Evolutionary conservation across 2,888 invertebrate species (phyloP), one percentile per base, ranked within the genome.

Genomic region (Plebejus argus): DNA sequence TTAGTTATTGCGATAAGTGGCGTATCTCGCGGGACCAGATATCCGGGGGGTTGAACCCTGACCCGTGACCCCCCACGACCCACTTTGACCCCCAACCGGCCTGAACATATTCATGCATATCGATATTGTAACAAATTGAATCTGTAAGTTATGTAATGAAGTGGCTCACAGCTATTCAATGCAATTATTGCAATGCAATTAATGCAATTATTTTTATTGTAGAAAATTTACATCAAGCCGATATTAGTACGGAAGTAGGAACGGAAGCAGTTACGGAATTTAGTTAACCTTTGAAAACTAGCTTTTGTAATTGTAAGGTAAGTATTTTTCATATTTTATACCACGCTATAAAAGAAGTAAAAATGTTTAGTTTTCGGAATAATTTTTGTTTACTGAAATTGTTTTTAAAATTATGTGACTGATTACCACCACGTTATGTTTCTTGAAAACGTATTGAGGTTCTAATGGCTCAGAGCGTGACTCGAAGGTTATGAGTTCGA

Each of bases 1-100:
- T 74, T 74, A 74, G 49, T 53, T 49, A 49, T 49, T 74, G 49
- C 74, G 49, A 49, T 74, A 74, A 74, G 74, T 74, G 49, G 28
- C 49, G 49, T 74, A 49, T 74, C 72, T 20, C 49, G 33, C 74
- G 49, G 74, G 74, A 74, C 74, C 23, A 28, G 28, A 74, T 74
- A 53, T 74, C 74, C 49, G 74, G 45, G 45, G 28, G 66, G 4
- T 1, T 15, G 28, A 6, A 28, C 49, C 39, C 71, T 20, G 33
- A 74, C 74, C 74, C 74, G 18, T 23, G 72, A 23, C 49, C 72
- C 72, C 72, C 23, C 20, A 10, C 23, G 72, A 72, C 72, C 72
- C 72, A 45, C 45, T 12, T n/a, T 8, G 71, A 45, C 71, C 45
- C 45, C 7, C 71, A 12, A 2, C 70, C 18, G 33, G 35, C 35